These are phyloP conservation scores for Helicoverpa zea DNA, from an alignment of 1,140 invertebrate genomes.

Conservation along the genomic window DNA sequence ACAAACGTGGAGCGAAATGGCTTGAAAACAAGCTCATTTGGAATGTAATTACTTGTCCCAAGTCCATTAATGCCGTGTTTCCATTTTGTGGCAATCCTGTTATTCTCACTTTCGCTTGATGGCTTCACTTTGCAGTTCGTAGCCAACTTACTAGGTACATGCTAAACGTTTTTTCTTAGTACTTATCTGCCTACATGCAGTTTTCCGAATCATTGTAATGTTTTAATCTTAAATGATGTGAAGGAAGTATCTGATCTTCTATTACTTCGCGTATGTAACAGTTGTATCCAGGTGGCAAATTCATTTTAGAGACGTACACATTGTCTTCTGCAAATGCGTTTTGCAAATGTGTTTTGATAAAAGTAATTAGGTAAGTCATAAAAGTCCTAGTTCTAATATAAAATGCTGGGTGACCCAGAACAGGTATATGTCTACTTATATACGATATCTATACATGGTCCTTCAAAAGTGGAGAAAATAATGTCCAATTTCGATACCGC, in stretches of 20 bases:
- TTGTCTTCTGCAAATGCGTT: too few relatives aligned
- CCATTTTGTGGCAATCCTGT: constrained; percentile 11
- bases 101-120: constrained; percentile 8
- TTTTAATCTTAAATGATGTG: too few relatives aligned
- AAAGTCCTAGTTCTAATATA: too few relatives aligned
- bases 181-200: too few relatives aligned
- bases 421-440: neutral
- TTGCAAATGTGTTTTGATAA: too few relatives aligned
- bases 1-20: neutral
- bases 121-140: neutral
- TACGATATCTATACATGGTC: neutral
- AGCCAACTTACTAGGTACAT: neutral
- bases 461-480: constrained; percentile 10
- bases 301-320: too few relatives aligned
- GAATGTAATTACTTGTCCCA: constrained; percentile 5
- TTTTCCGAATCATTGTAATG: too few relatives aligned
- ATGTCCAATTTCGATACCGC: constrained; percentile 1
- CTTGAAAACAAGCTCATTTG: neutral
- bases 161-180: neutral
- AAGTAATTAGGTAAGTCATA: too few relatives aligned
- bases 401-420: too few relatives aligned
- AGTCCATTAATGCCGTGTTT: neutral
- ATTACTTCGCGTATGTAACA: too few relatives aligned
- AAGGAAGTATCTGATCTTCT: too few relatives aligned
- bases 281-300: too few relatives aligned